Percentiles rank a stretch among this genome's conserved stretches.
phyloP scores from a whole-genome alignment of 2,888 invertebrate genomes.

The Polyommatus icarus region DNA sequence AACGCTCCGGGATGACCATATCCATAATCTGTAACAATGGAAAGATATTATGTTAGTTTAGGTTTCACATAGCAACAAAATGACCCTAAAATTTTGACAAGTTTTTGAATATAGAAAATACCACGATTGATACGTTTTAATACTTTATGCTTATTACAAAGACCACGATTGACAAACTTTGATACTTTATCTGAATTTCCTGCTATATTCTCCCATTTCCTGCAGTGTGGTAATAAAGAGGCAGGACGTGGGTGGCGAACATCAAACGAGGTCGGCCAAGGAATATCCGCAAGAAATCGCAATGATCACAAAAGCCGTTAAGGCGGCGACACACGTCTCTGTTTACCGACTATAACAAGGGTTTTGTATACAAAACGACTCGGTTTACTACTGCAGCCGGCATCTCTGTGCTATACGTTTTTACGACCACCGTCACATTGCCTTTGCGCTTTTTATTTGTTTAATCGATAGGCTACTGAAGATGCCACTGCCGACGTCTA shows the following conservation, averaged over 20 bases:
- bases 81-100: neutral
- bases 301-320: conserved; percentile 71
- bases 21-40: conserved; percentile 84
- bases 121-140: neutral
- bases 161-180: neutral
- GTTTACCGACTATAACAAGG: conserved; percentile 77
- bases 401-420: conserved; percentile 77
- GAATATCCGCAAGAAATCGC: conserved; percentile 62
- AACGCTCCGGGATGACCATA: conserved; percentile 89
- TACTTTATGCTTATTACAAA: neutral
- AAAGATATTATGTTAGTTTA: conserved; percentile 36
- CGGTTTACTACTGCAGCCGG: conserved; percentile 77
- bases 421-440: conserved; percentile 75
- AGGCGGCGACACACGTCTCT: conserved; percentile 76
- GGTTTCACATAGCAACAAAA: neutral
- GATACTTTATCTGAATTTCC: neutral
- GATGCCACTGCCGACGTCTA: conserved; percentile 67
- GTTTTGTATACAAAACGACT: conserved; percentile 74
- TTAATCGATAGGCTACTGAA: conserved; percentile 77
- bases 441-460: conserved; percentile 78
- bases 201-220: neutral
- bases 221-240: conserved; percentile 3
- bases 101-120: neutral
- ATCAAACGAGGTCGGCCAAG: conserved; percentile 35
- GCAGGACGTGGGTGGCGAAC: conserved; percentile 21